These are phyloP conservation scores for Oreortyx pictus DNA, from an alignment of 2,797 vertebrate species.

Conservation along the genomic window DNA sequence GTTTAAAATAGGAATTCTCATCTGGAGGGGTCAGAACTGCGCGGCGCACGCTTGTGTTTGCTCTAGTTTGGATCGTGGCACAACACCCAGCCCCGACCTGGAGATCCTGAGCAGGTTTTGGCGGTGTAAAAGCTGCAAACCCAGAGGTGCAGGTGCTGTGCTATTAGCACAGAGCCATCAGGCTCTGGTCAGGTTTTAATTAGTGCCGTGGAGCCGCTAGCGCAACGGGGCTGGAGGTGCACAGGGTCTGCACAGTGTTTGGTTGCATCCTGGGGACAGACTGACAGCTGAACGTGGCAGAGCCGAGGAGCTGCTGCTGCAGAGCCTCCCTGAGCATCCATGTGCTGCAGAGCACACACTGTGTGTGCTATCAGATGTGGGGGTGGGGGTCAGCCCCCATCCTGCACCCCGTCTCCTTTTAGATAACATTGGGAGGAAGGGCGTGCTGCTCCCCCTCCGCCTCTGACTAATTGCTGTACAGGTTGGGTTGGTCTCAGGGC, in stretches of 20 bases:
- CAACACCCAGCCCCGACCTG: background rate
- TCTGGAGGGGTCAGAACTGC: background rate
- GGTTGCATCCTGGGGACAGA: background rate
- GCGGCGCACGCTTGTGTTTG: background rate
- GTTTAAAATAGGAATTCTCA: background rate
- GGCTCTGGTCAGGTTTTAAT: background rate
- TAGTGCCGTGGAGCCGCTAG: rapidly evolving
- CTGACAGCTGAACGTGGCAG: background rate
- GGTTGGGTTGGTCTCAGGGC: conserved; percentile 28
- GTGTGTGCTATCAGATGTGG: background rate
- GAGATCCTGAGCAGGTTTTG: background rate
- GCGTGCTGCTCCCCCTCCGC: background rate
- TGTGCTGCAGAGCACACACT: no score
- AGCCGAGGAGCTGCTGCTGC: background rate
- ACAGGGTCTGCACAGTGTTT: background rate
- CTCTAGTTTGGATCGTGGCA: background rate
- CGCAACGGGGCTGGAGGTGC: background rate
- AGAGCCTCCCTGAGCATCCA: background rate
- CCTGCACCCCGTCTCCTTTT: background rate
- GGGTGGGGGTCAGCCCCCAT: no score
- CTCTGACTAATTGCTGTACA: conserved; percentile 28
- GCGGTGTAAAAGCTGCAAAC: background rate
- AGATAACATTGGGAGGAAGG: background rate
- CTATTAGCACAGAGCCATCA: background rate
- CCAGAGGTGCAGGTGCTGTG: background rate